phyloP scores from a whole-genome alignment of 1,140 invertebrate species.

The Drosophila tsacasi region DNA sequence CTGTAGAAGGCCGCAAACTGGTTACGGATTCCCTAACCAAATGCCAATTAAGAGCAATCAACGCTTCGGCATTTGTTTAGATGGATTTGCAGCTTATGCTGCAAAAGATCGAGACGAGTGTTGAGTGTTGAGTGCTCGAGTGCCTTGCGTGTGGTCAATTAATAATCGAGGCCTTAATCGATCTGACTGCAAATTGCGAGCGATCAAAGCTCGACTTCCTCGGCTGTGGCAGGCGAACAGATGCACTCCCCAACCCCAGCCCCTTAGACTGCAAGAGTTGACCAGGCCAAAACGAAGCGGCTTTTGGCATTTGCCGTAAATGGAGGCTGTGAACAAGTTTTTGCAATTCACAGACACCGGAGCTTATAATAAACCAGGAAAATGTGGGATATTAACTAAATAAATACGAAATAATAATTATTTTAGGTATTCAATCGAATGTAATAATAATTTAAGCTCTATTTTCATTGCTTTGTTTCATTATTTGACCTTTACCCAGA shows the following conservation, averaged over 20 bases:
- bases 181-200: conserved; percentile 19
- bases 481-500: neutral
- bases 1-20: conserved; percentile 21
- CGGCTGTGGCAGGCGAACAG: neutral
- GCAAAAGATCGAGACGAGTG: conserved; percentile 6
- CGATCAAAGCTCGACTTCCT: conserved; percentile 9
- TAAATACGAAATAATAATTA: neutral
- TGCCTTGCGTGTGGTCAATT: conserved; percentile 36
- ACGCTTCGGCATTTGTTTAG: conserved; percentile 23
- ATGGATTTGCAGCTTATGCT: conserved; percentile 13
- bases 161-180: conserved; percentile 24
- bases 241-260: neutral
- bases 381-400: neutral
- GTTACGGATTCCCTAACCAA: conserved; percentile 27
- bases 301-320: conserved; percentile 35
- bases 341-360: neutral
- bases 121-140: conserved; percentile 3
- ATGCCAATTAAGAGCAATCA: conserved; percentile 46
- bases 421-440: neutral
- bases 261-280: neutral
- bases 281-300: conserved; percentile 17
- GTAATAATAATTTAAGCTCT: too few species aligned
- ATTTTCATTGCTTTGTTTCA: neutral
- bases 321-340: conserved; percentile 40
- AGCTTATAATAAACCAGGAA: neutral